phyloP scores from a whole-genome alignment of 30 jellyfish, hydroid and myxozoan species.

The Sanderia malayensis region DNA sequence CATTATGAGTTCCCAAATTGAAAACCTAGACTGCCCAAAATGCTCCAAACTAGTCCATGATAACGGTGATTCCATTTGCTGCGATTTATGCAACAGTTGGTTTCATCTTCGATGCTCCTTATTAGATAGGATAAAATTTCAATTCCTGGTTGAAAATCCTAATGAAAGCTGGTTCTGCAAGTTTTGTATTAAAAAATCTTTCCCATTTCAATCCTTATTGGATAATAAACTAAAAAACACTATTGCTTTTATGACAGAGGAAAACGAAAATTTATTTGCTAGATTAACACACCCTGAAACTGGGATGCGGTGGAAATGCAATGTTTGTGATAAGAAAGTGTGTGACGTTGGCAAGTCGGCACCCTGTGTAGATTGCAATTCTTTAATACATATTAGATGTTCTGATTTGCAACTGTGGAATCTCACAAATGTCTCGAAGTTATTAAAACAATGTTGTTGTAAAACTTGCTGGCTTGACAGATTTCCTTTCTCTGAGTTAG shows the following conservation, averaged over 20 bases:
- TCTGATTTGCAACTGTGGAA: conserved; percentile 11
- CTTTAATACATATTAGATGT: conserved; percentile 14
- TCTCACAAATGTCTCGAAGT: conserved; percentile 11
- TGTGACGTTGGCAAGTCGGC: conserved; percentile 16
- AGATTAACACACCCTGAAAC: conserved; percentile 13
- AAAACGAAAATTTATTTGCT: conserved; percentile 12
- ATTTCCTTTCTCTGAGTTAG: conserved; percentile 10
- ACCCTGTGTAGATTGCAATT: conserved; percentile 16
- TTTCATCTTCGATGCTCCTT: conserved; percentile 9
- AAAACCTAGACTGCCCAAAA: conserved; percentile 1
- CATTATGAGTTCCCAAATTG: conserved; percentile 4
- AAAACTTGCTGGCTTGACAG: conserved; percentile 12
- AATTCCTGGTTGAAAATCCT: background rate
- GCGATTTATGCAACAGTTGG: conserved; percentile 10
- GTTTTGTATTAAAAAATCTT: conserved; percentile 7
- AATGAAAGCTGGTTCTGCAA: conserved; percentile 17
- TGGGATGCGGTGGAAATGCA: conserved; percentile 12
- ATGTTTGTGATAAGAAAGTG: conserved; percentile 12
- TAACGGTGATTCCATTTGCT: conserved; percentile 1
- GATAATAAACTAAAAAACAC: conserved; percentile 11
- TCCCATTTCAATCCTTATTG: conserved; percentile 5
- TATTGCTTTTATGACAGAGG: conserved; percentile 12
- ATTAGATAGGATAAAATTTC: background rate
- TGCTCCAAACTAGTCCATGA: conserved; percentile 15
- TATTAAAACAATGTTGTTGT: conserved; percentile 5